These are phyloP conservation scores for Malurus leucopterus DNA, from an alignment of 2,797 vertebrate genomes.

Conservation along the genomic window DNA sequence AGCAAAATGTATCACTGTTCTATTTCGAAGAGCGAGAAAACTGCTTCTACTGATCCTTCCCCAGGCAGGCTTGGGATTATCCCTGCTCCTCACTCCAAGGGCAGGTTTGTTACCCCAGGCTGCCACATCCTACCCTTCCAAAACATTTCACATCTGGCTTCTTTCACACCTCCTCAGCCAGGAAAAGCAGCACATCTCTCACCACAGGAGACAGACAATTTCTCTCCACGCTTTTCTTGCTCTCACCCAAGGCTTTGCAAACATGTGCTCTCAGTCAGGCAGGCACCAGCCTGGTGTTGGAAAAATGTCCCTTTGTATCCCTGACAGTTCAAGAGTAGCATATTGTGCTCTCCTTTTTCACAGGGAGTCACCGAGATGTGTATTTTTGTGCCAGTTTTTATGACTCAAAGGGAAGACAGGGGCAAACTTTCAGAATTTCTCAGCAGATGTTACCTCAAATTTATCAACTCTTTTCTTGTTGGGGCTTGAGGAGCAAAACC, in stretches of 20 bases:
- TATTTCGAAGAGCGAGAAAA: background rate
- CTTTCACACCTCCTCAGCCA: background rate
- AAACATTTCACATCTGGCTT: background rate
- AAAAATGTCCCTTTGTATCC: background rate
- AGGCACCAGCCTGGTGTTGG: background rate
- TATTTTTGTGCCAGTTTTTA: background rate
- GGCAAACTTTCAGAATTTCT: background rate
- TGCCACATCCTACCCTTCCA: background rate
- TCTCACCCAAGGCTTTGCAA: background rate
- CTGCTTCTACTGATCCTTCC: background rate
- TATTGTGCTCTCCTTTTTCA: background rate
- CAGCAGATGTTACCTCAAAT: background rate
- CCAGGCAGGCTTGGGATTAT: background rate
- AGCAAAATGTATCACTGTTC: background rate
- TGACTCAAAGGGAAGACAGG: background rate
- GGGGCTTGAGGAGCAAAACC: background rate
- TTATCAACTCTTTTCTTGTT: background rate
- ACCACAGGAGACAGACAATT: background rate
- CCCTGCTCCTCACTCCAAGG: background rate
- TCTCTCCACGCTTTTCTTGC: background rate
- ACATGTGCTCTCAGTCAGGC: background rate
- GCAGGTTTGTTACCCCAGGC: background rate
- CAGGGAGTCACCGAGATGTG: background rate
- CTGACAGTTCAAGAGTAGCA: background rate
- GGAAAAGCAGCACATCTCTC: background rate